Base-by-base conservation (phyloP, 2,797 vertebrate species). In the Adelosebastes latens region DNA sequence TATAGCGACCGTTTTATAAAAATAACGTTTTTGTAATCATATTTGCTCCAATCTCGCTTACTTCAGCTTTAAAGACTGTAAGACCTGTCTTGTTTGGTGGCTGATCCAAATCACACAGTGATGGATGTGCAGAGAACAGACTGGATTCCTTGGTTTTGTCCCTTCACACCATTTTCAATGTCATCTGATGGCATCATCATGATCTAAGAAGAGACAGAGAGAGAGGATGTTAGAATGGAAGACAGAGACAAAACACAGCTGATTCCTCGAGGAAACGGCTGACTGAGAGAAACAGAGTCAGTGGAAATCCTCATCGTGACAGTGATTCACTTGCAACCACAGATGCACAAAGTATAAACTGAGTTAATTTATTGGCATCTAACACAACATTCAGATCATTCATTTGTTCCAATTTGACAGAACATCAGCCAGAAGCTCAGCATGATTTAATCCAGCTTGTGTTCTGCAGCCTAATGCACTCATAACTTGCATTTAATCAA, bases 401-500 rank as follows among this genome's bases (percentile, higher is more conserved):
- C 27, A 66, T 81, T 77, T 77, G 27, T 81, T 81, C 12, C 46
- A 70, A 71, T 86, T 74, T 77, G 49, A 56, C 63, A 39, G 59
- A 77, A 65, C 59, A 64, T 71, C 71, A 32, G 56, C 60, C 10
- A 27, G 53, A 62, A 62, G 31, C 29, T 66, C 24, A 27, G n/a
- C 61, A 25, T 76, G 61, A 80, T 80, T 80, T 68, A 80, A 84
- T 81, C 60, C 55, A 77, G 42, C 42, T 64, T n/a, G 73, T 68
- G 20, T 78, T 62, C 68, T 24, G 25, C 65, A 80, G 65, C 61
- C 60, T 82, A 84, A 90, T 86, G 78, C 81, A 82, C 46, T 73
- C 74, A 66, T 56, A 85, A 87, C 70, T 79, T 72, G 24, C 39
- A 36, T 83, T 83, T 75, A 80, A 82, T 86, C 77, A 79, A 25